Evolutionary conservation across 37 sponge, comb jelly and placozoan species (phyloP).

Genomic region (Spongia lamella): DNA sequence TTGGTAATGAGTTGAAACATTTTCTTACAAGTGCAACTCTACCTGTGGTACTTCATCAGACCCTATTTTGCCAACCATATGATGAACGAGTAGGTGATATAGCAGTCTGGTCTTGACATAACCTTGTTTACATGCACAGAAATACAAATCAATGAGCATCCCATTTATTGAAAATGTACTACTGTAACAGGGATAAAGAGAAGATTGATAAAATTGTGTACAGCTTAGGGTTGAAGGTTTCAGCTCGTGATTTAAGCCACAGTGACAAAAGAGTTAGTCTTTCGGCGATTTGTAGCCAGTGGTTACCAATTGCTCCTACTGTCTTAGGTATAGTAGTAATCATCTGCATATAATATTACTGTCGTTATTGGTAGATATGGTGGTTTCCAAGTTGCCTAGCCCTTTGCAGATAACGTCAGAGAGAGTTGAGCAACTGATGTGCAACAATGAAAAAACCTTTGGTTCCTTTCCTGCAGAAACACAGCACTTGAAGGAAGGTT

Average conservation of each 20-base stretch:
- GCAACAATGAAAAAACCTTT: constrained; percentile 49
- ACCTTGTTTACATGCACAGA: neutral
- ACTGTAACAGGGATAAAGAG: constrained; percentile 68
- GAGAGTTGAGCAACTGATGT: constrained; percentile 85
- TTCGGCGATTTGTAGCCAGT: constrained; percentile 86
- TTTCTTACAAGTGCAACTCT: too few relatives aligned
- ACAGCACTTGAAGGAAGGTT: constrained; percentile 72
- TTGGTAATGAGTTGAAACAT: too few relatives aligned
- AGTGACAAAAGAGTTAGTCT: constrained; percentile 71
- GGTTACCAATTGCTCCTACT: constrained; percentile 90
- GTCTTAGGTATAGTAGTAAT: constrained; percentile 42
- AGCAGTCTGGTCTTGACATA: too few relatives aligned
- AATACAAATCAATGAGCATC: neutral
- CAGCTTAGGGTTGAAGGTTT: constrained; percentile 76
- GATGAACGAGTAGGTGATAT: too few relatives aligned
- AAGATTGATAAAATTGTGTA: constrained; percentile 86
- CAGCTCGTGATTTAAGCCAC: constrained; percentile 73
- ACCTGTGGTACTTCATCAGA: too few relatives aligned
- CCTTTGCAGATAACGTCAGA: constrained; percentile 71
- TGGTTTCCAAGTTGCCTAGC: constrained; percentile 69
- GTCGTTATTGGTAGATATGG: constrained; percentile 60
- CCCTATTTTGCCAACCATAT: too few relatives aligned
- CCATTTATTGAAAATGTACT: too few relatives aligned
- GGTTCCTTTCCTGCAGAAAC: constrained; percentile 74
- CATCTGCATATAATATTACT: neutral